Evolutionary conservation across 2,113 vertebrate species (phyloP), one percentile per base, ranked within the genome.

Genomic region (Salminus brasiliensis): DNA sequence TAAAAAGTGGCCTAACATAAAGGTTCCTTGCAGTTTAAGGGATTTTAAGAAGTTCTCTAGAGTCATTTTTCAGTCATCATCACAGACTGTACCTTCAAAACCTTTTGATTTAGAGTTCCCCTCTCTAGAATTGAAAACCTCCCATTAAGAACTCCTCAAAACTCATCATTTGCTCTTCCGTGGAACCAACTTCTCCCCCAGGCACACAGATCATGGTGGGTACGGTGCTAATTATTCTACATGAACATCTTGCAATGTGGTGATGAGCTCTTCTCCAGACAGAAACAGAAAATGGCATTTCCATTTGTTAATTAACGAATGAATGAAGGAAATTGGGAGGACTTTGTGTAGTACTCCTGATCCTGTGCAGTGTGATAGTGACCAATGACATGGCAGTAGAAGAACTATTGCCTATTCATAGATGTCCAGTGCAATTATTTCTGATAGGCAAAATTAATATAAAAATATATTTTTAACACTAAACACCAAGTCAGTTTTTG

Each of bases 181-280:
- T n/a, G n/a, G n/a, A n/a, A 47, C 21, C n/a, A 23, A 36, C 55
- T 72, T 23, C 25, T 41, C 60, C 25, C 7, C 67, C 68, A 21
- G 43, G 39, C 43, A 55, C 47, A 36, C n/a, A 43, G 69, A 39
- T 49, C 36, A 72, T 10, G 59, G 47, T 49, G 5, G 9, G 18
- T 25, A 73, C 32, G 60, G 21, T 68, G 53, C 13, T 57, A 36
- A 70, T 47, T 59, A 78, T 65, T 59, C 59, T 43, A 27, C 69
- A 74, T 25, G 23, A 55, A 60, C 23, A 68, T 78, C 34, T 25
- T 74, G 63, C 23, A 49, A 53, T 62, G 75, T 78, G 55, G 36
- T 74, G 74, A 77, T 73, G 75, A 74, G 71, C 43, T 60, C 32
- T n/a, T 36, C 57, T 65, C 7, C 62, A 71, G 45, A 78, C 55